These are phyloP conservation scores for Sinocyclocheilus rhinocerous DNA, from an alignment of 2,113 vertebrate genomes.

Conservation along the genomic window DNA sequence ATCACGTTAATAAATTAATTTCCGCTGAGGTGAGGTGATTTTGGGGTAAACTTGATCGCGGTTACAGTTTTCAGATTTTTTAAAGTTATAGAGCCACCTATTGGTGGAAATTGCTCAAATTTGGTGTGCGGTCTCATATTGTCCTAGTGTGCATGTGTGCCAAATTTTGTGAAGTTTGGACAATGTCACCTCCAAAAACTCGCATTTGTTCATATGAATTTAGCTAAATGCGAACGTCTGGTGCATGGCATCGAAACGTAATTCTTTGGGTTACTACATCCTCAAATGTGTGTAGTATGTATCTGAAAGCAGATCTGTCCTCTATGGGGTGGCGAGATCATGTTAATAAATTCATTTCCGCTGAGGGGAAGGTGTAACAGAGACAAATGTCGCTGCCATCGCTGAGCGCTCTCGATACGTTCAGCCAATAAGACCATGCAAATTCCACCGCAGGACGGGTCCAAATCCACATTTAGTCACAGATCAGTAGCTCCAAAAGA, in stretches of 20 bases:
- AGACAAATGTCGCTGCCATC: constrained; percentile 88
- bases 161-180: not conserved
- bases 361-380: constrained; percentile 84
- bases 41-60: not conserved
- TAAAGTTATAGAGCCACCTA: too few species aligned
- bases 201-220: not conserved
- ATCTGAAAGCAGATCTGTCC: not conserved
- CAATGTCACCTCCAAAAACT: not conserved
- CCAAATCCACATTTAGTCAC: not conserved
- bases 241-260: not conserved
- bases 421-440: constrained; percentile 71
- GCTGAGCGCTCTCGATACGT: constrained; percentile 69
- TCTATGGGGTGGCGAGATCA: constrained; percentile 72
- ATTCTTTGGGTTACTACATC: not conserved
- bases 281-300: not conserved
- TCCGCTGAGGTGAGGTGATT: constrained; percentile 79
- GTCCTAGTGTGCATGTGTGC: not conserved
- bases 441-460: constrained; percentile 57
- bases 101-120: not conserved
- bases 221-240: not conserved
- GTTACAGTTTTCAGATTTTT: not conserved
- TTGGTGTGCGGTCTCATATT: not conserved
- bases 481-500: not conserved
- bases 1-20: constrained; percentile 86
- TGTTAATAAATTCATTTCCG: constrained; percentile 96